A percentile compares a stretch with the other conserved stretches of the same genome.
phyloP scores from a whole-genome alignment of 2,797 vertebrate genomes.

The Leptodactylus fallax region DNA sequence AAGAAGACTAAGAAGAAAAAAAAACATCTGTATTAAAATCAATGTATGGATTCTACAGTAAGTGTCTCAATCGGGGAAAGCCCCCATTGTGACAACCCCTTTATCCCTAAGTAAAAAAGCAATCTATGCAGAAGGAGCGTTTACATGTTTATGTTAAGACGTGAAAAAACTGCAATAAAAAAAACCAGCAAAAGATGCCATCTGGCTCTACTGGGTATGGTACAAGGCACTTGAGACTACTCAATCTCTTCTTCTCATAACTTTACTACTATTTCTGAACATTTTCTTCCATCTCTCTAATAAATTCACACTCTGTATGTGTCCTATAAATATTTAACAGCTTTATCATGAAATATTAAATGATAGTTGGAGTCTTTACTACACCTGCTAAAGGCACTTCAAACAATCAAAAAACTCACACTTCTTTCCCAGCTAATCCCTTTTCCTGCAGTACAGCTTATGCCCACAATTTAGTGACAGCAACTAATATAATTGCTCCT shows the following conservation, averaged over 20 bases:
- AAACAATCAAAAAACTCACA: slow-evolving; percentile 53
- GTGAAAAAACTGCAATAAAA: not conserved
- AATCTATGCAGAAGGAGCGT: not conserved
- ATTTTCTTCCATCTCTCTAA: slow-evolving; percentile 42
- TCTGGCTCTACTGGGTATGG: not conserved
- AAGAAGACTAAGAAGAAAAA: no score
- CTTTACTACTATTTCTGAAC: slow-evolving; percentile 33
- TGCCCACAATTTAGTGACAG: slow-evolving; percentile 32
- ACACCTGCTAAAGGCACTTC: slow-evolving; percentile 59
- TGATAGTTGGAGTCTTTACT: slow-evolving; percentile 60
- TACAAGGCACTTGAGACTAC: not conserved
- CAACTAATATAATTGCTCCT: slow-evolving; percentile 35
- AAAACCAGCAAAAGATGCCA: not conserved
- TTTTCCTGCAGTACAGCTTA: slow-evolving; percentile 23
- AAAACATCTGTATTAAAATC: no score
- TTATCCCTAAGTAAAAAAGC: not conserved
- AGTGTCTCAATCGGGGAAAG: no score
- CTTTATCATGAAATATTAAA: slow-evolving; percentile 61
- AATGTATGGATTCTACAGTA: no score
- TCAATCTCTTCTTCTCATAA: slow-evolving; percentile 34
- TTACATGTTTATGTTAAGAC: not conserved
- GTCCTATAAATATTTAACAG: slow-evolving; percentile 60
- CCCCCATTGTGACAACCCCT: no score
- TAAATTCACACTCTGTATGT: slow-evolving; percentile 59
- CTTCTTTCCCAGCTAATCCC: slow-evolving; percentile 33